A percentile compares a stretch with the other conserved stretches of the same genome.
Conservation (phyloP, 2,797 vertebrate species). For the Mionectes olivaceus region DNA sequence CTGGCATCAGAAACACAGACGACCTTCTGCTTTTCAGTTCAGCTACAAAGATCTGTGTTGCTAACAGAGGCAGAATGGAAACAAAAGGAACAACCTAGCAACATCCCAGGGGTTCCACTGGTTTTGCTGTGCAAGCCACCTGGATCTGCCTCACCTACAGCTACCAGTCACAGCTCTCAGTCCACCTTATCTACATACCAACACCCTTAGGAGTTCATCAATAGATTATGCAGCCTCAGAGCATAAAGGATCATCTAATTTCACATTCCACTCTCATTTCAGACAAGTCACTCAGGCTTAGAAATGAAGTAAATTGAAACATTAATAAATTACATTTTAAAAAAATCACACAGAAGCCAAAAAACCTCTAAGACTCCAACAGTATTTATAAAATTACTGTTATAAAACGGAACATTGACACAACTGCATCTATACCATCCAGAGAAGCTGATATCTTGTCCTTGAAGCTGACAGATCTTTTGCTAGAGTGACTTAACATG, state of each 20-base stretch:
- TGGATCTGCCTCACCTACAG: neutral
- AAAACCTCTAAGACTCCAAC: neutral
- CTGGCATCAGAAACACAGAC: neutral
- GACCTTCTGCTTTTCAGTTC: neutral
- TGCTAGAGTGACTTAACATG: neutral
- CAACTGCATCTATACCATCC: neutral
- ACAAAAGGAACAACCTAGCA: neutral
- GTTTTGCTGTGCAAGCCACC: neutral
- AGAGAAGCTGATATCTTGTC: neutral
- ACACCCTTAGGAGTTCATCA: neutral
- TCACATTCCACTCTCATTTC: neutral
- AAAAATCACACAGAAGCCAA: neutral
- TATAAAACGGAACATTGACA: neutral
- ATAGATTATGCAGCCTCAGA: neutral
- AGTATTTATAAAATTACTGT: neutral
- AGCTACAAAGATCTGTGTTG: accelerated
- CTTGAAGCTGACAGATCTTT: neutral
- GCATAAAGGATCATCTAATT: neutral
- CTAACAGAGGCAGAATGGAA: neutral
- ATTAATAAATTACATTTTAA: neutral
- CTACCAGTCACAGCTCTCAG: neutral
- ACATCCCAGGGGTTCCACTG: neutral
- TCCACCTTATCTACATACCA: neutral
- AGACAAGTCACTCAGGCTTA: neutral
- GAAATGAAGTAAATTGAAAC: neutral